These are phyloP conservation scores for Litoditis marina DNA, from an alignment of 2,888 invertebrate species.

Conservation along the genomic window DNA sequence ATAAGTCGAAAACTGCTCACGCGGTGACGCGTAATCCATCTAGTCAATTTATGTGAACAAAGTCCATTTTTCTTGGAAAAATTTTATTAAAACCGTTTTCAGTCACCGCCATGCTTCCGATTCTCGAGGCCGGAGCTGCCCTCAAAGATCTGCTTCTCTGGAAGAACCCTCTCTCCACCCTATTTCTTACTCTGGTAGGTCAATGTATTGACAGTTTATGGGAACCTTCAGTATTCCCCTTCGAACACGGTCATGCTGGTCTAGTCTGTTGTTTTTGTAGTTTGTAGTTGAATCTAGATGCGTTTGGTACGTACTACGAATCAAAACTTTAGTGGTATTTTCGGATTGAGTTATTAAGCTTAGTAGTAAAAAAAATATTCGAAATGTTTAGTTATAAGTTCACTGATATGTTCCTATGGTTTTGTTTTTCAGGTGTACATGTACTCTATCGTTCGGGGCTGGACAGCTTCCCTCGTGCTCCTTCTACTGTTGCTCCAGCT, in stretches of 20 bases:
- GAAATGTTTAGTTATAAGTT: too few relatives aligned
- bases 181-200: conserved; percentile 45
- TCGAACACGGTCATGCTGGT: too few relatives aligned
- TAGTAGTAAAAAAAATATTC: too few relatives aligned
- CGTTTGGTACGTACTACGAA: too few relatives aligned
- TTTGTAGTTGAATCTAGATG: too few relatives aligned
- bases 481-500: conserved; percentile 62
- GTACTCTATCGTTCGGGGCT: conserved; percentile 63
- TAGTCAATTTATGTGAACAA: not conserved
- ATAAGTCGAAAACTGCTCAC: too few relatives aligned
- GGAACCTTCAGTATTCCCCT: too few relatives aligned
- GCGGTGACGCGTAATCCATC: too few relatives aligned
- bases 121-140: conserved; percentile 50
- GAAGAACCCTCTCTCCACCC: conserved; percentile 52
- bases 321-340: too few relatives aligned
- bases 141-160: conserved; percentile 53
- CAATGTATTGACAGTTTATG: not conserved
- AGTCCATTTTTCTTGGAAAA: not conserved
- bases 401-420: not conserved
- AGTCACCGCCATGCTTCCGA: conserved; percentile 52
- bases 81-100: conserved; percentile 12
- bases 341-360: too few relatives aligned
- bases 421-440: conserved; percentile 62
- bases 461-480: conserved; percentile 62
- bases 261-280: too few relatives aligned